phyloP scores from a whole-genome alignment of 2,888 invertebrate genomes.

The Dynastes tityus region DNA sequence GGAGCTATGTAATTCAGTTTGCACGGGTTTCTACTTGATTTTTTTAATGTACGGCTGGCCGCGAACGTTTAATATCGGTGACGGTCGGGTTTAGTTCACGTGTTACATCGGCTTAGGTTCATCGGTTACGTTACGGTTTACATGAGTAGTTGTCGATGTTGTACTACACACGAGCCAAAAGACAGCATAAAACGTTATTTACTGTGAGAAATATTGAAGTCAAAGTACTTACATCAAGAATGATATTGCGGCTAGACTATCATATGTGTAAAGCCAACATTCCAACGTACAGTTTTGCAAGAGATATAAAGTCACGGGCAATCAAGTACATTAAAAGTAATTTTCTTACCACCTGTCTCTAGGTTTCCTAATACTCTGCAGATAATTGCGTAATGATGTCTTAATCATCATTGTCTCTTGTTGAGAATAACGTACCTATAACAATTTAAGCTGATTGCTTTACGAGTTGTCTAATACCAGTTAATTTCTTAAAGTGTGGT shows the following conservation, averaged over 20 bases:
- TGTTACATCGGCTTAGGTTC: conserved; percentile 19
- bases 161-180: not conserved
- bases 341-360: too few species aligned
- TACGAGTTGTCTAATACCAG: too few species aligned
- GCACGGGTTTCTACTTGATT: conserved; percentile 51
- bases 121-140: conserved; percentile 15
- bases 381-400: too few species aligned
- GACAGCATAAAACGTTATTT: conserved; percentile 16
- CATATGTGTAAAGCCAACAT: not conserved
- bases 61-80: conserved; percentile 31
- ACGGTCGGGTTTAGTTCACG: conserved; percentile 8
- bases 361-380: too few species aligned
- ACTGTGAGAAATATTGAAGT: conserved; percentile 14
- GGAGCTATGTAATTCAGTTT: conserved; percentile 58
- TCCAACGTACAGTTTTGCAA: too few species aligned
- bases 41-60: conserved; percentile 34
- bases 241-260: not conserved
- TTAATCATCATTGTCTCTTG: too few species aligned
- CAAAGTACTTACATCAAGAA: not conserved
- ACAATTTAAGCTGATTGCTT: too few species aligned
- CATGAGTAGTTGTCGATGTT: conserved; percentile 1
- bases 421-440: too few species aligned
- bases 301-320: too few species aligned
- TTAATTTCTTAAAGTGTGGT: too few species aligned
- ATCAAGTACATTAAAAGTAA: too few species aligned